Evolutionary conservation across 2,888 invertebrate species (phyloP).

Genomic region (Scelioninae gen. 1): DNA sequence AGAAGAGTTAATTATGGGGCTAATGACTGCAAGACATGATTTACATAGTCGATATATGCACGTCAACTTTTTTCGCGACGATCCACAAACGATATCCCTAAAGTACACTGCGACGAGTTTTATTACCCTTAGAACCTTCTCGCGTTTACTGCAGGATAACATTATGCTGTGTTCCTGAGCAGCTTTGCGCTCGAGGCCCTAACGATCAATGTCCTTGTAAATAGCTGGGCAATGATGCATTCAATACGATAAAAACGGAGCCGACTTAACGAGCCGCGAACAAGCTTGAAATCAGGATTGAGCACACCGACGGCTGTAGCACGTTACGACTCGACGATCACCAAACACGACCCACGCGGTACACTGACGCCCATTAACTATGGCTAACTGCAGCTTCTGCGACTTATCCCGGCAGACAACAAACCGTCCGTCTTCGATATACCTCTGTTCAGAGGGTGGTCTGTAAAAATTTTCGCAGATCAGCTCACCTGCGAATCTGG

Average conservation of each 20-base stretch:
- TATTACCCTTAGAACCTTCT: constrained; percentile 55
- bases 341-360: constrained; percentile 72
- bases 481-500: no score
- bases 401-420: constrained; percentile 56
- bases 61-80: constrained; percentile 55
- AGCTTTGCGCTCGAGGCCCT: constrained; percentile 58
- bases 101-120: constrained; percentile 58
- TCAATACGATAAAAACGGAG: constrained; percentile 75
- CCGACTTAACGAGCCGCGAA: constrained; percentile 77
- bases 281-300: constrained; percentile 76
- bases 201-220: constrained; percentile 72
- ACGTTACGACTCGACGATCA: constrained; percentile 74
- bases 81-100: constrained; percentile 58
- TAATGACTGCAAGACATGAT: constrained; percentile 60
- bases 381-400: constrained; percentile 61
- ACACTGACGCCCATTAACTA: constrained; percentile 63
- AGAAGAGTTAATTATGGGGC: constrained; percentile 54
- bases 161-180: constrained; percentile 56
- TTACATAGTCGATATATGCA: constrained; percentile 53
- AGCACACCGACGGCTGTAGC: constrained; percentile 68
- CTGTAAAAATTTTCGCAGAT: constrained; percentile 16
- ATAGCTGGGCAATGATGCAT: constrained; percentile 74
- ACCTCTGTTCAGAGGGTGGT: not conserved
- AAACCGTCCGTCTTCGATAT: constrained; percentile 6
- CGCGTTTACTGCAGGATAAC: constrained; percentile 55